Evolutionary conservation across 1,140 invertebrate genomes (phyloP), one percentile per base, ranked within the genome.

Genomic region (Vanessa atalanta): DNA sequence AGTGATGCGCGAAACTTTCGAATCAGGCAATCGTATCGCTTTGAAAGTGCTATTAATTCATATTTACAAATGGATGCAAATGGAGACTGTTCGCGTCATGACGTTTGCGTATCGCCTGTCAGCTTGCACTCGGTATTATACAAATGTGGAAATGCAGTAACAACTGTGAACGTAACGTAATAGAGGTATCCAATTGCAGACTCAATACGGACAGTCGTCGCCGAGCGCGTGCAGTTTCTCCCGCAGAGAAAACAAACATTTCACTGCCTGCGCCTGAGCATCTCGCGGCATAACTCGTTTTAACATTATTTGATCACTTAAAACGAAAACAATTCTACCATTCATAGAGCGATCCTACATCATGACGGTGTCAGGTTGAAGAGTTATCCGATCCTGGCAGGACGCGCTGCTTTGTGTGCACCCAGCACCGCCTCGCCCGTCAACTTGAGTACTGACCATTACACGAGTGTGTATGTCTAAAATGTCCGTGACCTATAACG

Each of bases 231-330:
- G 57, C 57, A n/a, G 31, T 61, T 61, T 61, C 57, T 5, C 55
- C 57, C 26, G 23, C 31, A 37, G 57, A 61, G 57, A 61, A 61
- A 61, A 61, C 57, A 12, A 14, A 61, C 57, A 61, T 61, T 61
- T 61, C 57, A 61, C 57, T 37, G 23, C 23, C 23, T 60, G 55
- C 55, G 20, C 55, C 20, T 2, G 57, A 26, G 57, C 31, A 37
- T 37, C 53, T 16, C 57, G 23, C 48, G 13, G n/a, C 15, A 61
- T 23, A 13, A 61, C 57, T 37, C 23, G 57, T 61, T 37, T 61
- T 15, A 61, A 37, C 6, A 37, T 37, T 61, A 37, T 37, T 61
- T 7, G 13, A 61, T 61, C 57, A 8, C 13, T 61, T 61, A 15
- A 37, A 61, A 61, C 20, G 11, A 26, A 26, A 57, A 7, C n/a